A percentile compares a stretch with the other conserved stretches of the same genome.
Conservation (phyloP, 1,140 invertebrate genomes). For the Drosophila santomea region DNA sequence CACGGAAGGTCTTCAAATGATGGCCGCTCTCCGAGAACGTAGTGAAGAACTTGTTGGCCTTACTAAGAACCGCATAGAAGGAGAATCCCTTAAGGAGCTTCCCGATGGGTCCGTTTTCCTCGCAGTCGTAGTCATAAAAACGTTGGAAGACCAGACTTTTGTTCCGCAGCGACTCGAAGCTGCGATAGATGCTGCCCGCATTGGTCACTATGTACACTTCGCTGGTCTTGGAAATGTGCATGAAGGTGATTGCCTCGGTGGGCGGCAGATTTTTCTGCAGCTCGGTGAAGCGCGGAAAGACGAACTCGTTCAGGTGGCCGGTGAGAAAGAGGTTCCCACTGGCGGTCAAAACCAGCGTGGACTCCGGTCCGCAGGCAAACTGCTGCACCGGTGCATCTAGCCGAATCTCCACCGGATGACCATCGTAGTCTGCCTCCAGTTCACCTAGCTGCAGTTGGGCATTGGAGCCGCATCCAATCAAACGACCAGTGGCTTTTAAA, state of each 20-base stretch:
- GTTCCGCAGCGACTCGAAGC: constrained; percentile 74
- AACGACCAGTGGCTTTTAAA: constrained; percentile 58
- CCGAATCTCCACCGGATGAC: constrained; percentile 69
- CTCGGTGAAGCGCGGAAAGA: constrained; percentile 80
- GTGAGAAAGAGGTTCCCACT: constrained; percentile 74
- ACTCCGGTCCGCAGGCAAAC: constrained; percentile 74
- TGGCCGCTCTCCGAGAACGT: constrained; percentile 84
- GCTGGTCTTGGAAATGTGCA: constrained; percentile 83
- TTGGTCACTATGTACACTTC: constrained; percentile 84
- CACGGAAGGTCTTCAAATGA: constrained; percentile 84
- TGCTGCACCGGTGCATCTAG: constrained; percentile 70
- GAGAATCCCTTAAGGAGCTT: constrained; percentile 77
- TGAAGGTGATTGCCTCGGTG: constrained; percentile 79
- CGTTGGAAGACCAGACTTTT: constrained; percentile 82
- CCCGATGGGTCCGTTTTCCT: constrained; percentile 84
- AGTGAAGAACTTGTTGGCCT: constrained; percentile 82
- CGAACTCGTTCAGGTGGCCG: constrained; percentile 77
- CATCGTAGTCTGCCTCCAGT: constrained; percentile 62
- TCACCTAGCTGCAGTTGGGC: constrained; percentile 64
- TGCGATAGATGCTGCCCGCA: constrained; percentile 79
- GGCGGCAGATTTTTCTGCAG: constrained; percentile 76
- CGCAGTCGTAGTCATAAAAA: constrained; percentile 83
- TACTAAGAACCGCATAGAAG: constrained; percentile 79
- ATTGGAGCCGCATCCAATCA: constrained; percentile 80
- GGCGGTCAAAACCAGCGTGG: constrained; percentile 76